Base-by-base conservation (phyloP, 1,140 invertebrate genomes). In the Acromyrmex heyeri region DNA sequence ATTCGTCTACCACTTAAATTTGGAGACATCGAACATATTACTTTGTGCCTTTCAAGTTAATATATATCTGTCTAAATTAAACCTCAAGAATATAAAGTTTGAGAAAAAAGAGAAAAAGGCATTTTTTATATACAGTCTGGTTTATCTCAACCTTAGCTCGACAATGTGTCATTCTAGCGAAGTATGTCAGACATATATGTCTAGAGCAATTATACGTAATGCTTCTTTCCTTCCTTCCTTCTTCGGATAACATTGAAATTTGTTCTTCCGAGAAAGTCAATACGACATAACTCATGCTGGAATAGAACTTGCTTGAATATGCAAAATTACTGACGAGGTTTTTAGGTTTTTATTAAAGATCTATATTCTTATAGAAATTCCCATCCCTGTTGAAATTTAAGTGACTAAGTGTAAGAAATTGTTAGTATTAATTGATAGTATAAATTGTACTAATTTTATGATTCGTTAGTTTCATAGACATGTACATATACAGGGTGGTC, bases 221-320 rank as follows among this genome's bases (percentile, higher is more conserved):
- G 24, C 50, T 34, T 21, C 50, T 57, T 38, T 38, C 0, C 34
- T 75, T 57, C 10, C 48, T 30, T 73, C 50, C 27, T 34, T 34
- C 27, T 57, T 57, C 21, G 27, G 72, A 5, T 57, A 75, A 34
- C n/a, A 7, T 7, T 76, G 27, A 76, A 59, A 76, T 59, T 59
- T 14, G n/a, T n/a, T 69, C 24, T 38, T 38, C 38, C 55, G 53
- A 59, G 30, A 76, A 76, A 76, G 53, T 59, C 30, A 59, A 76
- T 75, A 75, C 27, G 72, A 10, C 27, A 34, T 48, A 76, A 14
- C 14, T 55, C 14, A 18, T 27, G 24, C 30, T 24, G n/a, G 70
- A 73, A 73, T 73, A 44, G n/a, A 24, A 38, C 10, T 38, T 59
- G 30, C 6, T 57, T 38, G 38, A 38, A 59, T 75, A 38, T 59